Percentiles rank a stretch among this genome's conserved stretches.
Conservation (phyloP, 2,113 vertebrate genomes). For the Irena cyanogastra region DNA sequence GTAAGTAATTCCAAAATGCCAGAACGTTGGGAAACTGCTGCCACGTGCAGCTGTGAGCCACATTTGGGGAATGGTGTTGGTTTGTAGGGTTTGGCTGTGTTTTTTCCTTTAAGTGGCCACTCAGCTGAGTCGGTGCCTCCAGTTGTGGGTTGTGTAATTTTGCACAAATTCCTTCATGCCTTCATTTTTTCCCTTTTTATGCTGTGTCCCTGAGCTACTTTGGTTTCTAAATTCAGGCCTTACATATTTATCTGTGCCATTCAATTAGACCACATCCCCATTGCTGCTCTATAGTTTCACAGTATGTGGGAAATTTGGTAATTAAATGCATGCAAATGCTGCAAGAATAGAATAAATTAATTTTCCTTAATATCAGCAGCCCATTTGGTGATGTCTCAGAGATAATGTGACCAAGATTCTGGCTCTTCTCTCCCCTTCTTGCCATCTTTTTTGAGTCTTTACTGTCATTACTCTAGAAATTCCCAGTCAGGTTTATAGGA, state of each 20-base stretch:
- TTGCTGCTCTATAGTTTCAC: conserved; percentile 32
- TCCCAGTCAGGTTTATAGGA: background rate
- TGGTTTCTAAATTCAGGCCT: conserved; percentile 62
- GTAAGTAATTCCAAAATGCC: rapidly evolving
- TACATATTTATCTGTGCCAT: conserved; percentile 63
- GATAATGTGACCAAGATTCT: background rate
- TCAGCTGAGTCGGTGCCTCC: background rate
- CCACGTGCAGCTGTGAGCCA: background rate
- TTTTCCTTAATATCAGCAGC: conserved; percentile 1
- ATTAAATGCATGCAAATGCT: conserved; percentile 59
- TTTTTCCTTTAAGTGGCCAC: background rate
- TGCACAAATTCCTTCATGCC: background rate
- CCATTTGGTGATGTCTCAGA: background rate
- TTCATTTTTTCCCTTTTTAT: background rate
- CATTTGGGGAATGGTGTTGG: rapidly evolving
- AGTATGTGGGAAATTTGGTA: conserved; percentile 53
- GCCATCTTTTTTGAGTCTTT: background rate
- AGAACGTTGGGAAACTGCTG: rapidly evolving
- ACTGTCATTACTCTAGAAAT: background rate
- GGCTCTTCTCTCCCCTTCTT: background rate
- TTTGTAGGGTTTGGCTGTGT: background rate
- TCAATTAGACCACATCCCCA: conserved; percentile 63
- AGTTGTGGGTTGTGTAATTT: background rate
- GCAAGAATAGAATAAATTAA: conserved; percentile 52
- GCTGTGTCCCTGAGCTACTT: conserved; percentile 61